Evolutionary conservation across 1,140 invertebrate species (phyloP), one percentile per base, ranked within the genome.

Genomic region (Pachyrhynchus sulphureomaculatus): DNA sequence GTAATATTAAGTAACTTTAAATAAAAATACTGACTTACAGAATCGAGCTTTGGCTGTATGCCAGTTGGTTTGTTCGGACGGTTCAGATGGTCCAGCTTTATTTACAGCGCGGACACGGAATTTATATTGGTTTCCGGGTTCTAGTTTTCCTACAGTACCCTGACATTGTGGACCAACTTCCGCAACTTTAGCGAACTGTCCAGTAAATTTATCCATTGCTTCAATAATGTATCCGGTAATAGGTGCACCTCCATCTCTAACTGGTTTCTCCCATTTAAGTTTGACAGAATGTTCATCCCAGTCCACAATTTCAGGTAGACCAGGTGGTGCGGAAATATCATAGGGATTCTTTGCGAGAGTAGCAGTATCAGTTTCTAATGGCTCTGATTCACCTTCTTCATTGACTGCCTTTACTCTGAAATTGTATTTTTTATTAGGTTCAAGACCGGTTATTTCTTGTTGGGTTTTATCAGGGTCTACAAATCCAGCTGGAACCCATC

Each of bases 311-410:
- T 96, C 92, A 10, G 97, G 93, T 24, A 97, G 79, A 37, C 91
- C 93, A 61, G 97, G 96, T 29, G 93, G 83, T 24, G 88, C 88
- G 24, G 95, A 91, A 36, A 88, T 80, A 78, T 97, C 95, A 78
- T 89, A 97, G 64, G 96, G 95, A 87, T 99, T 97, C 78, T 99
- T 99, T 42, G 96, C 96, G 9, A 91, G 74, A 54, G 92, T 91
- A 0, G 90, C 82, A 53, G 86, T 84, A 56, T 95, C 93, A 0
- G 92, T 91, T 67, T 95, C 92, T 12, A 98, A 76, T 9, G 94
- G 92, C 72, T 95, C 92, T 0, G 94, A 96, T 79, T 96, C 93
- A 17, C 96, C 95, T 77, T 96, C 95, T 69, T 96, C 94, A 78
- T 98, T 98, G 0, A 93, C 84, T 10, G 95, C 96, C 72, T 91